Base-by-base conservation (phyloP, 2,888 invertebrate species). In the Seira sanloemensis region DNA sequence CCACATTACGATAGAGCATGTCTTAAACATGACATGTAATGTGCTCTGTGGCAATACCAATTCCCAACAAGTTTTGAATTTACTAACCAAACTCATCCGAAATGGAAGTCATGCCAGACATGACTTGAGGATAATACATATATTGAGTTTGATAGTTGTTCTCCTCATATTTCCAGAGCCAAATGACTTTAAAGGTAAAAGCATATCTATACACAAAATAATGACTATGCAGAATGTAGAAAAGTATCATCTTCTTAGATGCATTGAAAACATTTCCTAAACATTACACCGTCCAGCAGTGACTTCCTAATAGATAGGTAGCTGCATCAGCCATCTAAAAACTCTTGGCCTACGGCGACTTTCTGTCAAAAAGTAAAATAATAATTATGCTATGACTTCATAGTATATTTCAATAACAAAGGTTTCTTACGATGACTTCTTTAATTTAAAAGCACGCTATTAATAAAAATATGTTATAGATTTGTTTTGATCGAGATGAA, bases 351-450 rank as follows among this genome's bases (percentile, higher is more conserved):
- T 77, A 50, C 73, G 87, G 87, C 86, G 79, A 81, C 50, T 68
- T 72, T 26, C 88, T 87, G 88, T 88, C 88, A 88, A 87, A 88
- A 88, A 86, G 87, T 86, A 82, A 86, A 88, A 88, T 88, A 87
- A 87, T 86, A 88, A 82, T 82, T 50, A 83, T 83, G 82, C 72
- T 86, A 18, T n/a, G 54, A 78, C 46, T 72, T 62, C 21, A 19
- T 46, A 72, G 25, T n/a, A 12, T 50, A 2, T 18, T 50, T 7
- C 50, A 12, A 18, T 12, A 50, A 7, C 16, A 50, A 50, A 73
- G 16, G 12, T 50, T 12, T 50, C 5, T 37, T n/a, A n/a, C n/a
- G n/a, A n/a, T n/a, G n/a, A n/a, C n/a, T n/a, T n/a, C n/a, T n/a
- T n/a, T n/a, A n/a, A n/a, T n/a, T n/a, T n/a, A n/a, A n/a, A n/a